Conservation (phyloP, 1,140 invertebrate species). For the Bombus impatiens region DNA sequence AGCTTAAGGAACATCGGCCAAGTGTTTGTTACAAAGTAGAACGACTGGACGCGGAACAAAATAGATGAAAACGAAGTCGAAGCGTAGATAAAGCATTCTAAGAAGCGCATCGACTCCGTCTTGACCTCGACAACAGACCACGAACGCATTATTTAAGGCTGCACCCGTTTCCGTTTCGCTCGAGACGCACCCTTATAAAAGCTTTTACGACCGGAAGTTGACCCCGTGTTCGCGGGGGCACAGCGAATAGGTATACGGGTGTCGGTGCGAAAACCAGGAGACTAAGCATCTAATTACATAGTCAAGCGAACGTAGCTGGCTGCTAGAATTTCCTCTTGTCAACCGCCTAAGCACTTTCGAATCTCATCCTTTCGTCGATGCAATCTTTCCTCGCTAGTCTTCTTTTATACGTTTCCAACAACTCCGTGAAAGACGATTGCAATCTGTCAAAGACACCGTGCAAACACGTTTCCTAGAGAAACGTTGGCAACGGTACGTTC, state of each 20-base stretch:
- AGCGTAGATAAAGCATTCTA: background rate
- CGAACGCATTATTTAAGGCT: conserved; percentile 53
- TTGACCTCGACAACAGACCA: conserved; percentile 24
- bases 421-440: background rate
- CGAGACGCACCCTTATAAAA: conserved; percentile 73
- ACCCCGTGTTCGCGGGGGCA: conserved; percentile 58
- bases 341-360: background rate
- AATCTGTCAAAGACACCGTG: conserved; percentile 21
- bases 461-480: background rate
- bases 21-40: background rate
- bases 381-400: background rate
- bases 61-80: background rate
- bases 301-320: conserved; percentile 6
- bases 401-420: background rate
- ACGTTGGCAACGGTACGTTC: conserved; percentile 10
- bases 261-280: conserved; percentile 13
- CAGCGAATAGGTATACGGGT: conserved; percentile 6
- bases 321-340: background rate
- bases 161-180: conserved; percentile 65
- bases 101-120: conserved; percentile 22
- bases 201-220: conserved; percentile 76
- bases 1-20: no score
- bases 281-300: conserved; percentile 29
- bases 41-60: background rate
- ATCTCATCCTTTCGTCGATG: background rate